These are phyloP conservation scores for Toxotes chatareus DNA, from an alignment of 2,113 vertebrate genomes.

Conservation along the genomic window DNA sequence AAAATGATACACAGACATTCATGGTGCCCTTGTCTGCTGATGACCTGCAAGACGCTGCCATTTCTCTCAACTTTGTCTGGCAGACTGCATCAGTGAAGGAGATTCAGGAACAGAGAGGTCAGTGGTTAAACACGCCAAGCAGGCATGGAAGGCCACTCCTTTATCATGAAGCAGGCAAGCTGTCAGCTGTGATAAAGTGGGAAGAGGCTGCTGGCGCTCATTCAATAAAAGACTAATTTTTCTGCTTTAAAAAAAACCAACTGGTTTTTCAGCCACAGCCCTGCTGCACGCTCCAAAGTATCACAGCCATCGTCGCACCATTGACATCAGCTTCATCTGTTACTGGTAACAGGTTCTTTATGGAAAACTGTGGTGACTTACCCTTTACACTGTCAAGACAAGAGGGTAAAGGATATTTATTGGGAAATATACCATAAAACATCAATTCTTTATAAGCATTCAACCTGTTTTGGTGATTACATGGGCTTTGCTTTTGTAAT, in stretches of 20 bases:
- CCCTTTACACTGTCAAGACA: neutral
- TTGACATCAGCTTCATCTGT: slow-evolving; percentile 8
- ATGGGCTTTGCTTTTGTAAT: slow-evolving; percentile 30
- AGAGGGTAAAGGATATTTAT: neutral
- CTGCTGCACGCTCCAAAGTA: neutral
- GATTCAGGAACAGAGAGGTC: slow-evolving; percentile 51
- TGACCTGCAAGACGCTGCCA: slow-evolving; percentile 41
- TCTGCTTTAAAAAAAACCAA: slow-evolving; percentile 26
- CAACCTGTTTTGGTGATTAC: slow-evolving; percentile 35
- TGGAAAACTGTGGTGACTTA: neutral
- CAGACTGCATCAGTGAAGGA: slow-evolving; percentile 44
- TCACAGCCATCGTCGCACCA: neutral
- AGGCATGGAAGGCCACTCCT: slow-evolving; percentile 15
- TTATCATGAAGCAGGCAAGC: slow-evolving; percentile 39
- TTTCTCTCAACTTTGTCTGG: slow-evolving; percentile 29
- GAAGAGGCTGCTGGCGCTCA: slow-evolving; percentile 32
- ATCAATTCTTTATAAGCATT: neutral
- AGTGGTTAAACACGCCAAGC: slow-evolving; percentile 39
- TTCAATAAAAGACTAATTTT: slow-evolving; percentile 57
- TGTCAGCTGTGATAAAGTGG: slow-evolving; percentile 63
- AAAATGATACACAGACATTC: neutral
- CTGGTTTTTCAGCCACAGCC: neutral
- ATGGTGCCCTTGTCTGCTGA: neutral
- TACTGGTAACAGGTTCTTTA: slow-evolving; percentile 11
- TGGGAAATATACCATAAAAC: slow-evolving; percentile 9